Base-by-base conservation (phyloP, 2,888 invertebrate genomes). In the Pegoplata infirma region DNA sequence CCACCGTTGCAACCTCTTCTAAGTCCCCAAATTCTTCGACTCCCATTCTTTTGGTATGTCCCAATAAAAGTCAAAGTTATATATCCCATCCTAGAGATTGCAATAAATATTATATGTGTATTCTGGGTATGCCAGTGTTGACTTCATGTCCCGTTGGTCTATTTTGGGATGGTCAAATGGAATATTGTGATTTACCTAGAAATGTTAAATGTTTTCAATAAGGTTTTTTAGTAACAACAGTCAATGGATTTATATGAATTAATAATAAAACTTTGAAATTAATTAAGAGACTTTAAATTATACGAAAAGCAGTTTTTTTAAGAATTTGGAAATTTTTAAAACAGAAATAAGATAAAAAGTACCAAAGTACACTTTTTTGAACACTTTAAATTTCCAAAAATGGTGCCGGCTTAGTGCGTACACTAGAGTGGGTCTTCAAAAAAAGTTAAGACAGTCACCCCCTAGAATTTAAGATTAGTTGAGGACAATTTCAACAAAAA, bases 31-130 rank as follows among this genome's bases (percentile, higher is more conserved):
- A 44, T 3, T 19, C 25, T 17, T 16, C 59, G 5, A 56, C 61
- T 55, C 36, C 59, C 19, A 56, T 28, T 23, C 1, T 82, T 2
- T 80, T 86, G 3, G 81, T 64, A 1, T 88, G 88, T 58, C 86
- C 86, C 0, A 72, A 81, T 0, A 61, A 82, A 17, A 81, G 77
- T 1, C 86, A 87, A 80, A 84, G 83, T 36, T 88, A 88, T 78
- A 74, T 86, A 47, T 82, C 89, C 2, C 84, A 87, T 82, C 81
- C 84, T 3, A 79, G 83, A 6, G 86, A 89, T 55, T 89, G 89
- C 59, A 84, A 82, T 64, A 87, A 87, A 78, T 89, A 89, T 49
- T 89, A 84, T 58, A 89, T 89, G 51, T 89, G 89, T 63, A 88
- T 89, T 16, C 76, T 82, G 2, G 88, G 87, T 14, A 84, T 83